Conservation (phyloP, 2,888 invertebrate species). For the Zeuzera pyrina region DNA sequence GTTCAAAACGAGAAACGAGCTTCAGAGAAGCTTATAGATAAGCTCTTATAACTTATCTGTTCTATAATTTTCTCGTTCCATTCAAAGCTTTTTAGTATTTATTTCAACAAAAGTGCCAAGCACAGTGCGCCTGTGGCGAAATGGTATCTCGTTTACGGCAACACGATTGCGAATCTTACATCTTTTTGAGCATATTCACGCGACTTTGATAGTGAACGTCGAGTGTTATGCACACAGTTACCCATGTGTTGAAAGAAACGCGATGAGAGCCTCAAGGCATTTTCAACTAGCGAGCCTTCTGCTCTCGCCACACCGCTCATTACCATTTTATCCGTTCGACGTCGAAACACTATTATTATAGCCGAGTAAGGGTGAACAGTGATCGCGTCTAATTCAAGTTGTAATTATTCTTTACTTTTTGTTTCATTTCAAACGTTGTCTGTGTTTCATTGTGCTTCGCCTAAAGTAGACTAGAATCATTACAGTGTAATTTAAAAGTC, state of each 20-base stretch:
- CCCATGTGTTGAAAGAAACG: slow-evolving; percentile 67
- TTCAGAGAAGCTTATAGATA: no score
- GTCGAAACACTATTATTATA: slow-evolving; percentile 63
- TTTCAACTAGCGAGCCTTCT: slow-evolving; percentile 45
- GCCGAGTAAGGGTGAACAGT: slow-evolving; percentile 53
- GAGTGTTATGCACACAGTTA: slow-evolving; percentile 62
- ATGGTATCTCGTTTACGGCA: slow-evolving; percentile 59
- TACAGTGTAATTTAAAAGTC: no score
- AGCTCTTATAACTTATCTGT: no score
- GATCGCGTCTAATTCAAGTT: slow-evolving; percentile 46
- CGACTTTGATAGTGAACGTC: slow-evolving; percentile 49
- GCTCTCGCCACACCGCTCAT: slow-evolving; percentile 43
- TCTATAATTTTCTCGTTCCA: slow-evolving; percentile 41
- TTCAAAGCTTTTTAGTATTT: slow-evolving; percentile 35
- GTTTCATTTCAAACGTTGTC: slow-evolving; percentile 33
- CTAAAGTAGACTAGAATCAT: no score
- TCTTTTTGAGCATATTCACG: slow-evolving; percentile 44
- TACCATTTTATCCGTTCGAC: slow-evolving; percentile 55
- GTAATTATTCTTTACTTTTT: slow-evolving; percentile 42
- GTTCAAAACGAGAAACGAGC: no score
- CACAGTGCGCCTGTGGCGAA: slow-evolving; percentile 51
- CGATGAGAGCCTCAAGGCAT: slow-evolving; percentile 46
- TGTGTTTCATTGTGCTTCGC: no score
- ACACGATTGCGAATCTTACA: slow-evolving; percentile 57
- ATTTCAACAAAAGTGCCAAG: slow-evolving; percentile 27